Base-by-base conservation (phyloP, 1,140 invertebrate genomes). In the Brevipalpus yothersi region DNA sequence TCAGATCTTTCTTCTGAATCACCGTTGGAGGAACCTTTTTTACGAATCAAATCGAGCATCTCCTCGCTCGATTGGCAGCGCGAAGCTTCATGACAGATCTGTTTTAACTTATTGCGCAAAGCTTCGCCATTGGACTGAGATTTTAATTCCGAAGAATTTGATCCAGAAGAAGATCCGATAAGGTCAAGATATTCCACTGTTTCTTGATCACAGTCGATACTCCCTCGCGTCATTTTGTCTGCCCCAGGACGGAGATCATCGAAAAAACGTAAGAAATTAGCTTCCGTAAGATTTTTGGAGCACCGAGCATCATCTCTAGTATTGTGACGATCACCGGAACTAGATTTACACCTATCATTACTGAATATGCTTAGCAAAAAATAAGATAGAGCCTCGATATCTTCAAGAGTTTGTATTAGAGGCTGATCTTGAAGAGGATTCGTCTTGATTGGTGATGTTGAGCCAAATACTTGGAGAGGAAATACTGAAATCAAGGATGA, bases 361-460 rank as follows among this genome's bases (percentile, higher is more conserved):
- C 51, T 55, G 57, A 58, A 39, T 53, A 31, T 61, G 11, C 21
- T 40, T 19, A 61, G 45, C 8, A 61, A 40, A 41, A 61, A 61
- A 55, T 61, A 61, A 15, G 60, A 58, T 1, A 61, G 40, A 41
- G 57, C 45, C 58, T 61, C 60, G 17, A 61, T 53, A 45, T 61
- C 60, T 43, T 61, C 60, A 8, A 61, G 45, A 51, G n/a, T 51
- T 51, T 51, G n/a, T 19, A 51, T 19, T 8, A 51, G n/a, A n/a
- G 49, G 49, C 31, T 31, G 31, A 31, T 31, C 31, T 31, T 31
- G 31, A 5, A 31, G 31, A 31, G 31, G 31, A 31, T 31, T 31
- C 31, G 31, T 31, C 5, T 31, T 31, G 31, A 31, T 31, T 31
- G 31, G 31, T 31, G 31, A 31, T 31, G 31, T 31, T 31, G 31